Conservation (phyloP, 2,888 invertebrate genomes). For the Philaethria dido region DNA sequence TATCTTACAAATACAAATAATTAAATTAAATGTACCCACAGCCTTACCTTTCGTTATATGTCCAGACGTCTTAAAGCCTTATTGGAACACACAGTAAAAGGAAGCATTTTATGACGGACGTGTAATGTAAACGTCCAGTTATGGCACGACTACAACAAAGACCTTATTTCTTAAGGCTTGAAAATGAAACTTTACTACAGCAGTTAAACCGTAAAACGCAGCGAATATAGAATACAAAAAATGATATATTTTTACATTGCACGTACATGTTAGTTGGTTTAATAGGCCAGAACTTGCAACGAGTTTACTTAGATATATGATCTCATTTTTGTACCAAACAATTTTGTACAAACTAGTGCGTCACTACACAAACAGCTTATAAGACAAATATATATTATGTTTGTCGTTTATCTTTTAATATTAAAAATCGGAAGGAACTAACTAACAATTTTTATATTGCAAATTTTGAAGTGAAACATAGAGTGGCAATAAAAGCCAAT, state of each 20-base stretch:
- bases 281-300: neutral
- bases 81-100: conserved; percentile 38
- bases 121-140: conserved; percentile 37
- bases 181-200: conserved; percentile 35
- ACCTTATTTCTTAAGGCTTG: conserved; percentile 34
- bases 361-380: too few species aligned
- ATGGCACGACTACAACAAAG: conserved; percentile 33
- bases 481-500: conserved; percentile 21
- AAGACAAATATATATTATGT: too few species aligned
- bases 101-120: conserved; percentile 43
- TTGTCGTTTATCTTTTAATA: neutral
- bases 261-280: neutral
- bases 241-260: conserved; percentile 7
- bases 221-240: conserved; percentile 28
- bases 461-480: conserved; percentile 15
- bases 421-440: neutral
- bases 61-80: conserved; percentile 21
- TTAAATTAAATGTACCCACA: neutral
- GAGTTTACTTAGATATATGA: neutral
- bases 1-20: neutral
- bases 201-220: conserved; percentile 33
- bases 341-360: too few species aligned
- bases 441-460: neutral
- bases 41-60: conserved; percentile 7
- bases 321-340: too few species aligned